phyloP scores from a whole-genome alignment of 2,888 invertebrate genomes.

The Cosmia trapezina region DNA sequence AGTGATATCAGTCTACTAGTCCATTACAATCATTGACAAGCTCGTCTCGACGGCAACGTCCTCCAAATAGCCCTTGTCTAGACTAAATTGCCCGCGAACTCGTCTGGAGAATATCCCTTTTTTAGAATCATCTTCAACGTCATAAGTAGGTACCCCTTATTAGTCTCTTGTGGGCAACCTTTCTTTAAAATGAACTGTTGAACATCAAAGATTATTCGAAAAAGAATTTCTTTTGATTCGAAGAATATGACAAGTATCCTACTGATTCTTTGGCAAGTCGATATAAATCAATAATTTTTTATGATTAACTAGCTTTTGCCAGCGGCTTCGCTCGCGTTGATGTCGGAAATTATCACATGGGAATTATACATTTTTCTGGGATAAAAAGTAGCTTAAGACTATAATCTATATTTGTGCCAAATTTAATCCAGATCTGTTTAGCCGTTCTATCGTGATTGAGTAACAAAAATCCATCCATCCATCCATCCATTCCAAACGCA shows the following conservation, averaged over 20 bases:
- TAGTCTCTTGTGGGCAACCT: slow-evolving; percentile 7
- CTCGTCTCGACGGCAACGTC: slow-evolving; percentile 44
- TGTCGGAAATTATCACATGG: no score
- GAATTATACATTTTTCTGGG: no score
- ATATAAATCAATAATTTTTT: not conserved
- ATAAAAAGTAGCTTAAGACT: no score
- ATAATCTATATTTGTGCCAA: no score
- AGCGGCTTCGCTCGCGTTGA: no score
- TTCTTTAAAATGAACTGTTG: slow-evolving; percentile 7
- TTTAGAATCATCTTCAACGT: slow-evolving; percentile 1
- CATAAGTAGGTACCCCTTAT: slow-evolving; percentile 23
- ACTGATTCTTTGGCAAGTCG: not conserved
- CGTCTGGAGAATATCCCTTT: slow-evolving; percentile 23
- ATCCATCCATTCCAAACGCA: no score
- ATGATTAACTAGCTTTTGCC: no score
- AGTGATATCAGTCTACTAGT: not conserved
- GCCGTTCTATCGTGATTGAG: no score
- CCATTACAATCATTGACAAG: slow-evolving; percentile 18
- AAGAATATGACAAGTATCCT: not conserved
- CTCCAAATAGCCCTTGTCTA: slow-evolving; percentile 56
- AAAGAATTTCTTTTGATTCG: slow-evolving; percentile 18
- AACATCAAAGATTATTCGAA: slow-evolving; percentile 3
- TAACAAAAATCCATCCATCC: no score
- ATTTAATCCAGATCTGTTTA: no score
- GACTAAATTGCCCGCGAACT: slow-evolving; percentile 46